Base-by-base conservation (phyloP, 2,797 vertebrate species). In the Aeoliscus strigatus region DNA sequence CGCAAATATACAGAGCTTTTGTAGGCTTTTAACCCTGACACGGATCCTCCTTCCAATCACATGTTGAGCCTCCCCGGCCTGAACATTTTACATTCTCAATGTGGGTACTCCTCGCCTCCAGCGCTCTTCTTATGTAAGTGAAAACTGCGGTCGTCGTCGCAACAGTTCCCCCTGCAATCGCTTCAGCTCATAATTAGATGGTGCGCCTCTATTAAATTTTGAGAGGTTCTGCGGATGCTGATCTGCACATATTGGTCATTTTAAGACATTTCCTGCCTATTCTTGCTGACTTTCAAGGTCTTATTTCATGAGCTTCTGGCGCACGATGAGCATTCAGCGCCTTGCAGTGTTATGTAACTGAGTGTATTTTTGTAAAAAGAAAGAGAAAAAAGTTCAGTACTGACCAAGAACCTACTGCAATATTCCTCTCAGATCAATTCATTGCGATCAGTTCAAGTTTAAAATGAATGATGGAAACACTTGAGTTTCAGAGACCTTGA, bases 1-100 rank as follows among this genome's bases (percentile, higher is more conserved):
- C 73, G 83, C 82, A 87, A 86, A 89, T 80, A 85, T 39, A 80
- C 77, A 48, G 50, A 35, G 27, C 62, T 46, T 58, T 47, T 65
- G 56, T 59, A 73, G 66, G 45, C 74, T 66, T 79, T 76, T 70
- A 64, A 78, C 72, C 54, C 66, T 60, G 70, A 63, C 75, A 62
- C 62, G 60, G 72, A 72, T 73, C 75, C 73, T 73, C 70, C 80
- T 80, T 60, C 62, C 53, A 56, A 77, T 82, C 73, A 77, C 70
- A 73, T 62, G 70, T 47, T 73, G 39, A 31, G 44, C 66, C 66
- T 71, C 54, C 40, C 27, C 15, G 7, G n/a, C 27, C 57, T 2
- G 39, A 58, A 58, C 38, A 33, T 41, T 44, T 62, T 37, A 3
- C 18, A 4, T 52, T 66, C 56, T 50, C 17, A 15, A 14, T 60